phyloP scores from a whole-genome alignment of 1,140 invertebrate species.

The Lutraria rhynchaena region DNA sequence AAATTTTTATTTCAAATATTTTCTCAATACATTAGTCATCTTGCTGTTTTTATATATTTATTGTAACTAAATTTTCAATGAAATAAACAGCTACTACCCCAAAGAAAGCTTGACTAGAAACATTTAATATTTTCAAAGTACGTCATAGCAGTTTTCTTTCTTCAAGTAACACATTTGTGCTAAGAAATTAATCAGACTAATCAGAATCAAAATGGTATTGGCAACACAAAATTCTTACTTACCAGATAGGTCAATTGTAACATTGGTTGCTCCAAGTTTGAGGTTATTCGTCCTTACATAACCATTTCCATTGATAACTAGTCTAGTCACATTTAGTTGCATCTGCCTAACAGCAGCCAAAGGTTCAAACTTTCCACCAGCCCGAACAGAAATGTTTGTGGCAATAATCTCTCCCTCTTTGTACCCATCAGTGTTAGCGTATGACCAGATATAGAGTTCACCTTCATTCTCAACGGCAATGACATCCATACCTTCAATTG shows the following conservation, averaged over 20 bases:
- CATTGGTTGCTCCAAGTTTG: constrained; percentile 64
- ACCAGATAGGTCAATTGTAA: constrained; percentile 74
- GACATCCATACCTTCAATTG: constrained; percentile 66
- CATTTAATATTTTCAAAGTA: neutral
- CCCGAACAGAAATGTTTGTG: constrained; percentile 69
- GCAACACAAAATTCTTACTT: neutral
- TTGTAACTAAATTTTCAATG: neutral
- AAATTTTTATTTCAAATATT: neutral
- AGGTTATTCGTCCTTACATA: constrained; percentile 71
- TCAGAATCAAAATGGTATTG: neutral
- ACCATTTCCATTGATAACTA: constrained; percentile 72
- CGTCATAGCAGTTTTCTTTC: neutral
- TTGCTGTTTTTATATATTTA: neutral
- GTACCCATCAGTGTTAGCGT: constrained; percentile 65
- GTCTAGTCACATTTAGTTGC: constrained; percentile 53
- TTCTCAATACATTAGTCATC: neutral
- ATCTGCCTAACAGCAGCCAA: constrained; percentile 63
- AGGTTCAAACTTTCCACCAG: constrained; percentile 72
- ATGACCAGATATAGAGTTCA: constrained; percentile 72
- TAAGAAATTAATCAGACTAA: neutral
- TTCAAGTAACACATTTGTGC: neutral
- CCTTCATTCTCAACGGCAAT: constrained; percentile 70
- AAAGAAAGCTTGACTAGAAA: neutral
- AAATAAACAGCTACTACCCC: neutral
- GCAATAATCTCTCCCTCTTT: constrained; percentile 60